These are phyloP conservation scores for Tangara arthus DNA, from an alignment of 2,797 vertebrate species.

Conservation along the genomic window DNA sequence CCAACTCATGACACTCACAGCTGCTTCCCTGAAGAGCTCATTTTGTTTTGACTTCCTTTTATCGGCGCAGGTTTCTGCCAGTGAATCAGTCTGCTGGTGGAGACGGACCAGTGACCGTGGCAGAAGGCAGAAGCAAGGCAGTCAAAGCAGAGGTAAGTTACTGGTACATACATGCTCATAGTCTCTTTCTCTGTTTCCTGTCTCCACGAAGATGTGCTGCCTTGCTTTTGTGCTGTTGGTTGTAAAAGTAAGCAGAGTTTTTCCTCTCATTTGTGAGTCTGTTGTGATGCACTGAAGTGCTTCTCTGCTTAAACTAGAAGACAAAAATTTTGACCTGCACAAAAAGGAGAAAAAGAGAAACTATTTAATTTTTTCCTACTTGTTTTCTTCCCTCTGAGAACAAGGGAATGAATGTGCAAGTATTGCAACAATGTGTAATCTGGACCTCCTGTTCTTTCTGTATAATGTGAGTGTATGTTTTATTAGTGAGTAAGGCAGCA, in stretches of 20 bases:
- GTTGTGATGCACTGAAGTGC: background rate
- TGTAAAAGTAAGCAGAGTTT: background rate
- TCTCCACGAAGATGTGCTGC: background rate
- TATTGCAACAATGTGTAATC: background rate
- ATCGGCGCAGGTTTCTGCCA: background rate
- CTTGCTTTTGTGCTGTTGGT: background rate
- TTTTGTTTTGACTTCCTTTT: conserved; percentile 49
- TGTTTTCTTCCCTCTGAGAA: background rate
- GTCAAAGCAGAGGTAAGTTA: background rate
- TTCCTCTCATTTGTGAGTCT: background rate
- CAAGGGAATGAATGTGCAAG: background rate
- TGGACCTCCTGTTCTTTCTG: background rate
- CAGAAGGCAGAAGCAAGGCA: background rate
- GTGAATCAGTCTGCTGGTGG: conserved; percentile 41
- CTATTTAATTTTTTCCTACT: background rate
- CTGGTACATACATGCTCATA: background rate
- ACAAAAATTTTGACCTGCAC: background rate
- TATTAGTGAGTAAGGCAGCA: background rate
- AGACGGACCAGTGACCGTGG: background rate
- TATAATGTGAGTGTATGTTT: background rate
- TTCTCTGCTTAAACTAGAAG: background rate
- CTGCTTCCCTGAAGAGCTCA: background rate
- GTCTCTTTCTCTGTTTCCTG: background rate
- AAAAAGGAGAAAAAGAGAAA: background rate
- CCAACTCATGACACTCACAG: conserved; percentile 21